Percentiles rank a stretch among this genome's conserved stretches.
These are phyloP conservation scores for Araneus ventricosus DNA, from an alignment of 1,140 invertebrate species.

Conservation along the genomic window DNA sequence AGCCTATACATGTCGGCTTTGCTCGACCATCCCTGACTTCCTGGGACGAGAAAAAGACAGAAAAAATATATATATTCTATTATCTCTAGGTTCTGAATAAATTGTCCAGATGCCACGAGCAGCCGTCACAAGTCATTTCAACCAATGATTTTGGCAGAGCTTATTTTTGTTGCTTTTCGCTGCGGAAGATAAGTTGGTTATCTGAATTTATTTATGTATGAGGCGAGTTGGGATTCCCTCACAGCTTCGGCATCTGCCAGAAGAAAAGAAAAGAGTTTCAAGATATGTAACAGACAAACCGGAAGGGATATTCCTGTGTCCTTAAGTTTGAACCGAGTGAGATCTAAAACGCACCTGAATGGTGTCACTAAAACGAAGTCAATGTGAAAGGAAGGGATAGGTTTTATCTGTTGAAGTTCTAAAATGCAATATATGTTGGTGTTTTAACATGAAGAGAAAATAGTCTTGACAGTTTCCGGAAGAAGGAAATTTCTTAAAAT, in stretches of 20 bases:
- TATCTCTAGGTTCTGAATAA: slow-evolving; percentile 56
- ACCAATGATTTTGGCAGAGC: slow-evolving; percentile 48
- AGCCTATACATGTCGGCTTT: slow-evolving; percentile 44
- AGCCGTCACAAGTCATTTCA: slow-evolving; percentile 63
- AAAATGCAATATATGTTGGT: too few relatives aligned
- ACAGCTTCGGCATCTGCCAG: slow-evolving; percentile 8
- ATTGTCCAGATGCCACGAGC: slow-evolving; percentile 55
- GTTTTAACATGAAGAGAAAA: too few relatives aligned
- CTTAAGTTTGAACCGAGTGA: background rate
- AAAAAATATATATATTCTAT: slow-evolving; percentile 50
- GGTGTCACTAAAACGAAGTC: background rate
- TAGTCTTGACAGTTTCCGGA: too few relatives aligned
- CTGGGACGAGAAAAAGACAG: background rate
- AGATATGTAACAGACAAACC: slow-evolving; percentile 18
- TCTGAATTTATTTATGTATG: slow-evolving; percentile 55
- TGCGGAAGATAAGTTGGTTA: slow-evolving; percentile 52
- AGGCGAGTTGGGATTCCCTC: slow-evolving; percentile 35
- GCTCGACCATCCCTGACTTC: slow-evolving; percentile 26
- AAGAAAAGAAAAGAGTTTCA: background rate
- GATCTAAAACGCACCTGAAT: slow-evolving; percentile 4
- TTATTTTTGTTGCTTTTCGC: slow-evolving; percentile 38
- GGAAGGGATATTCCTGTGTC: background rate
- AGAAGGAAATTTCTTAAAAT: too few relatives aligned
- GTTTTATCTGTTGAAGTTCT: too few relatives aligned
- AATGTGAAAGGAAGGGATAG: background rate